Evolutionary conservation across 2,888 invertebrate species (phyloP).

Genomic region (Pilophorus perplexus): DNA sequence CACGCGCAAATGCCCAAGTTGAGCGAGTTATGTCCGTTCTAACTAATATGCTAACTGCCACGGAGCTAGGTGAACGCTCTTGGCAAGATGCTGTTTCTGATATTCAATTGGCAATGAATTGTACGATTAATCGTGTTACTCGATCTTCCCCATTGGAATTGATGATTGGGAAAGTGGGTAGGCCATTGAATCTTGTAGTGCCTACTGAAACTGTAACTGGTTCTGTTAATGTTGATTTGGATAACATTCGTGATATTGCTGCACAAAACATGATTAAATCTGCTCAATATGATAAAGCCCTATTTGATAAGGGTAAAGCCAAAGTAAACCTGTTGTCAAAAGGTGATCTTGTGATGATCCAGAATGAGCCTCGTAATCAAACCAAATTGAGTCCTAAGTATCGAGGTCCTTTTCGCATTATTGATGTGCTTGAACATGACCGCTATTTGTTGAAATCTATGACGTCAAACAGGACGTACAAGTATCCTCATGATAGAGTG

Average conservation of each 20-base stretch:
- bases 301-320: constrained; percentile 38
- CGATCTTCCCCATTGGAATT: constrained; percentile 25
- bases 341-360: constrained; percentile 41
- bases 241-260: constrained; percentile 1
- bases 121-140: constrained; percentile 10
- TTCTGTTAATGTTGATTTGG: background rate
- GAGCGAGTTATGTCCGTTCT: constrained; percentile 25
- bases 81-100: constrained; percentile 18
- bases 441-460: constrained; percentile 16
- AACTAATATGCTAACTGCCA: constrained; percentile 21
- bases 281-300: constrained; percentile 31
- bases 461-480: constrained; percentile 17
- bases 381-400: constrained; percentile 30
- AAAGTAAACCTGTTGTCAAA: constrained; percentile 29
- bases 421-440: constrained; percentile 21
- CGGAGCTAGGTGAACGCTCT: constrained; percentile 14
- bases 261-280: constrained; percentile 19
- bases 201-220: constrained; percentile 6
- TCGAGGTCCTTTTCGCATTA: background rate
- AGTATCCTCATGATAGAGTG: constrained; percentile 28
- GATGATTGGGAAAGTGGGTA: constrained; percentile 14
- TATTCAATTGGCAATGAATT: constrained; percentile 16
- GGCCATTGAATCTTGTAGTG: constrained; percentile 14
- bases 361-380: constrained; percentile 42
- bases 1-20: constrained; percentile 48